Conservation (phyloP, 1,140 invertebrate genomes). For the Gonioctena quinquepunctata region DNA sequence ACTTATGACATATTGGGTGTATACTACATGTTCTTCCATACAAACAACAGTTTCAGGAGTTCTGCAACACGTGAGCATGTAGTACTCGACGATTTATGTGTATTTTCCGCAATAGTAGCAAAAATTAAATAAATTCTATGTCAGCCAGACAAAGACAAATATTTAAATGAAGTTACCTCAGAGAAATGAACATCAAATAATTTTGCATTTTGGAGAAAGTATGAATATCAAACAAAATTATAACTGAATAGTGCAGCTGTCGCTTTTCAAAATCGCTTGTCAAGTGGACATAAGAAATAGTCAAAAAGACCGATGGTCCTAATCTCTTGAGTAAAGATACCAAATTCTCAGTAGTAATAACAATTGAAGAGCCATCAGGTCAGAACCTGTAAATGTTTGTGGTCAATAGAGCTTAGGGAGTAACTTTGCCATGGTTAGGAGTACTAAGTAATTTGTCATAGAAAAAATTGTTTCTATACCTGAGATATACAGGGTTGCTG, state of each 20-base stretch:
- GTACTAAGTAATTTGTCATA: not conserved
- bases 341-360: constrained; percentile 18
- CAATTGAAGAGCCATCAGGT: constrained; percentile 6
- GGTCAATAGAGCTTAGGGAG: not conserved
- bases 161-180: too few species aligned
- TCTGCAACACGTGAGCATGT: too few species aligned
- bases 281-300: constrained; percentile 4
- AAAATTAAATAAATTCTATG: too few species aligned
- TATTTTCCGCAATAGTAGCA: too few species aligned
- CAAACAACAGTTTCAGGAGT: too few species aligned
- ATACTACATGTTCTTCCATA: too few species aligned
- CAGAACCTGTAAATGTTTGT: not conserved
- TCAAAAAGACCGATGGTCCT: constrained; percentile 13
- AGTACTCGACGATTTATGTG: not conserved
- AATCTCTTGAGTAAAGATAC: constrained; percentile 27
- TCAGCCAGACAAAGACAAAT: too few species aligned
- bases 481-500: too few species aligned
- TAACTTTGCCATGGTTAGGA: not conserved
- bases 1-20: too few species aligned
- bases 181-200: too few species aligned
- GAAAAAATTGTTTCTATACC: too few species aligned
- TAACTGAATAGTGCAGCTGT: not conserved
- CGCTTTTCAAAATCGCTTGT: constrained; percentile 7
- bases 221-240: not conserved
- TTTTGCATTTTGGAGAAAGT: too few species aligned